Conservation (phyloP, 2,113 vertebrate species). For the Neolamprologus cancellatus region DNA sequence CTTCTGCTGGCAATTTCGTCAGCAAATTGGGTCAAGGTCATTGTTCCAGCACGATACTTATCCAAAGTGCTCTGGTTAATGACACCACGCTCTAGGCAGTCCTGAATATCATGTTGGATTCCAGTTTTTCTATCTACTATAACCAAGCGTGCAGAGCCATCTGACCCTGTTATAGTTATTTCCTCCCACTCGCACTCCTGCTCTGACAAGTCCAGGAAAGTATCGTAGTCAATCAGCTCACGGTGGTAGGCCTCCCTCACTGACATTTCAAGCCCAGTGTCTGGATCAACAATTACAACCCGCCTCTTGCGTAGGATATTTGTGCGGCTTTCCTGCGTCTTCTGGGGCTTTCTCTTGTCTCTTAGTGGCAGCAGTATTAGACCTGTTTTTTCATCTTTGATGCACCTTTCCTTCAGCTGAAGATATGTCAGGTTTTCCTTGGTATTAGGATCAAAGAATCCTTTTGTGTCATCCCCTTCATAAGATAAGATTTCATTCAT, state of each 20-base stretch:
- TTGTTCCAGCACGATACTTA: slow-evolving; percentile 80
- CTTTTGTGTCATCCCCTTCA: slow-evolving; percentile 93
- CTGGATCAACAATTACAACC: slow-evolving; percentile 96
- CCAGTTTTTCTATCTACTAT: slow-evolving; percentile 93
- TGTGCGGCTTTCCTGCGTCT: slow-evolving; percentile 74
- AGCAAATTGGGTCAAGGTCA: slow-evolving; percentile 90
- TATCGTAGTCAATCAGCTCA: slow-evolving; percentile 93
- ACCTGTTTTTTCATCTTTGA: slow-evolving; percentile 81
- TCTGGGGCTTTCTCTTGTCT: slow-evolving; percentile 80
- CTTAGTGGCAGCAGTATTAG: slow-evolving; percentile 85
- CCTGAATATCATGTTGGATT: slow-evolving; percentile 89
- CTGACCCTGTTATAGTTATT: slow-evolving; percentile 86
- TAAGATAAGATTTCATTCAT: slow-evolving; percentile 90
- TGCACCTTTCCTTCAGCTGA: slow-evolving; percentile 90
- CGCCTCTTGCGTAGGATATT: slow-evolving; percentile 90
- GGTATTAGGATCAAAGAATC: slow-evolving; percentile 97
- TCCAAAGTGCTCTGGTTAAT: slow-evolving; percentile 80
- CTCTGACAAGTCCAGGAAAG: slow-evolving; percentile 88
- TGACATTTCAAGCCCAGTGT: slow-evolving; percentile 91
- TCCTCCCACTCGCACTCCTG: slow-evolving; percentile 99
- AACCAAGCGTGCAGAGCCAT: slow-evolving; percentile 83
- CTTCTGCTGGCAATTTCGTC: slow-evolving; percentile 81
- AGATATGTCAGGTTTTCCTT: slow-evolving; percentile 95
- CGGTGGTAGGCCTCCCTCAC: slow-evolving; percentile 92
- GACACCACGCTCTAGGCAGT: slow-evolving; percentile 78